These are phyloP conservation scores for Scaptomyza pallida DNA, from an alignment of 1,140 invertebrate genomes.

Conservation along the genomic window DNA sequence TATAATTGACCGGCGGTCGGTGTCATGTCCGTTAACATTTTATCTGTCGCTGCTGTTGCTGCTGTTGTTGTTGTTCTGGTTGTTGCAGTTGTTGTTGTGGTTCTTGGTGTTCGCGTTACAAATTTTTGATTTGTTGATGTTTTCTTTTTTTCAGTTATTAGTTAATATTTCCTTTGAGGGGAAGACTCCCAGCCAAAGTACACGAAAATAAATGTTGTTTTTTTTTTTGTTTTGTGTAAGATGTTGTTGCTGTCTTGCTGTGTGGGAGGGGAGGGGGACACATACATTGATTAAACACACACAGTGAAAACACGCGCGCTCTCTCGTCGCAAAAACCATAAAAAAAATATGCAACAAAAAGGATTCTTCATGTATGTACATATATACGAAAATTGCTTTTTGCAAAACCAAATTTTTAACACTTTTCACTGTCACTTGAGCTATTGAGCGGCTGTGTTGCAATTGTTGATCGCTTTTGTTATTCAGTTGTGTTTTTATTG, in stretches of 20 bases:
- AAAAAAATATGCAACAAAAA: slow-evolving; percentile 61
- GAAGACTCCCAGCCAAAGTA: not conserved
- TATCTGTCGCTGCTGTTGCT: slow-evolving; percentile 44
- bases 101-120: slow-evolving; percentile 55
- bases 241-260: slow-evolving; percentile 30
- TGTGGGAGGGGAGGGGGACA: slow-evolving; percentile 18
- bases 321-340: slow-evolving; percentile 32
- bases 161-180: not conserved
- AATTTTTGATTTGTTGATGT: slow-evolving; percentile 37
- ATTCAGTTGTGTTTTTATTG: not conserved
- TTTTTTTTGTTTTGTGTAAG: not conserved
- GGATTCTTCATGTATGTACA: slow-evolving; percentile 17
- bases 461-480: not conserved
- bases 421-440: slow-evolving; percentile 30
- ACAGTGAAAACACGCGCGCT: slow-evolving; percentile 44
- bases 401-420: not conserved
- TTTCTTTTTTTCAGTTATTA: slow-evolving; percentile 4
- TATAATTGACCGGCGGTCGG: slow-evolving; percentile 86
- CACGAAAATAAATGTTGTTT: slow-evolving; percentile 15
- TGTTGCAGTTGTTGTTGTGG: slow-evolving; percentile 15
- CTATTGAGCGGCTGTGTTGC: not conserved
- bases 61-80: slow-evolving; percentile 29
- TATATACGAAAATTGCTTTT: not conserved
- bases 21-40: slow-evolving; percentile 86
- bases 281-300: slow-evolving; percentile 34